A percentile compares a stretch with the other conserved stretches of the same genome.
Conservation (phyloP, 2,888 invertebrate genomes). For the Dendrolimus pini region DNA sequence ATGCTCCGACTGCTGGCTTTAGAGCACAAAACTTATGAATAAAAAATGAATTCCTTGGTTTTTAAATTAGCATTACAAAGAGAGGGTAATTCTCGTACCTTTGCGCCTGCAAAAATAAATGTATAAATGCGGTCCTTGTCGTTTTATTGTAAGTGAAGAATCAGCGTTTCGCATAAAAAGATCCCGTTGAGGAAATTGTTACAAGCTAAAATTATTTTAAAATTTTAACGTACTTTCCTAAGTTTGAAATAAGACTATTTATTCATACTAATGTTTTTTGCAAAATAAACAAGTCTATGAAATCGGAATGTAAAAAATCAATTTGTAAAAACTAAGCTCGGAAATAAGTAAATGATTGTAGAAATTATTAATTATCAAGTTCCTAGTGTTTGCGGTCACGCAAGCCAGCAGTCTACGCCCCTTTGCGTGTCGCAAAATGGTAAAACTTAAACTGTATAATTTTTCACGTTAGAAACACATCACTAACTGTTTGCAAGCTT, state of each 20-base stretch:
- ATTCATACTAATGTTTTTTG: background rate
- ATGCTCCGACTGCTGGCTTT: conserved; percentile 67
- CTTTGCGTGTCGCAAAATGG: conserved; percentile 33
- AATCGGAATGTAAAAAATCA: conserved; percentile 15
- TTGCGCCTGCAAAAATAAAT: conserved; percentile 61
- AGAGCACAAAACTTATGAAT: conserved; percentile 75
- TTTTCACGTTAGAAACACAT: conserved; percentile 32
- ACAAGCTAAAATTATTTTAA: conserved; percentile 8
- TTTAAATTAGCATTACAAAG: conserved; percentile 76
- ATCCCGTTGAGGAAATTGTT: conserved; percentile 7
- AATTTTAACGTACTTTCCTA: background rate
- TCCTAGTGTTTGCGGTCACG: conserved; percentile 33
- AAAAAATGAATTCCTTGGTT: conserved; percentile 76
- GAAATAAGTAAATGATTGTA: conserved; percentile 10
- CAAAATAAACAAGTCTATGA: too few relatives aligned
- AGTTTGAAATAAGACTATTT: background rate
- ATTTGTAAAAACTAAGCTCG: conserved; percentile 11
- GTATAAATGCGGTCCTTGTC: conserved; percentile 59
- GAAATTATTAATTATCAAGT: conserved; percentile 31
- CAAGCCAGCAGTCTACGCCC: conserved; percentile 25
- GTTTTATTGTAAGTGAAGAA: conserved; percentile 61
- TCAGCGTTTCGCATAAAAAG: conserved; percentile 41
- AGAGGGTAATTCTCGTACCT: conserved; percentile 72
- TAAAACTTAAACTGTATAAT: conserved; percentile 33
- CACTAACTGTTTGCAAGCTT: conserved; percentile 1